Evolutionary conservation across 2,888 invertebrate genomes (phyloP).

Genomic region (Leucophenga montana): DNA sequence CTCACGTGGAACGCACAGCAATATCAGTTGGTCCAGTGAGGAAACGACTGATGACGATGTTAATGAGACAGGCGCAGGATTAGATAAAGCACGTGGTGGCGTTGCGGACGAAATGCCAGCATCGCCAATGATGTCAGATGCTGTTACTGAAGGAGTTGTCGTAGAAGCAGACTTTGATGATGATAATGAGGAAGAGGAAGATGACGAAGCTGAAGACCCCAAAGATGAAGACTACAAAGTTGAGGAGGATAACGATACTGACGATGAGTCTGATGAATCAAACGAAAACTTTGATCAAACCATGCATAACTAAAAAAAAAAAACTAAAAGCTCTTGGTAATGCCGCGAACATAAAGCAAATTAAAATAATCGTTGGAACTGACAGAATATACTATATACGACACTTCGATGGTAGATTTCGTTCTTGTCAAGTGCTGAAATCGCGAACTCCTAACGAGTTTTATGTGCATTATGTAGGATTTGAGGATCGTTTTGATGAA

Average conservation of each 20-base stretch:
- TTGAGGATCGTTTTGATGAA: slow-evolving; percentile 95
- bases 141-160: not conserved
- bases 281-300: too few species aligned
- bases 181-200: slow-evolving; percentile 28
- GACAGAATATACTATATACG: slow-evolving; percentile 71
- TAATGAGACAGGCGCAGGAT: too few species aligned
- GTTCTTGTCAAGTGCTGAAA: slow-evolving; percentile 95
- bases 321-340: slow-evolving; percentile 31
- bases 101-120: not conserved
- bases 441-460: slow-evolving; percentile 82
- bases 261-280: slow-evolving; percentile 15
- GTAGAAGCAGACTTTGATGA: slow-evolving; percentile 29
- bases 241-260: not conserved
- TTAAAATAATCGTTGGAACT: slow-evolving; percentile 64
- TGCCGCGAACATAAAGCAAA: slow-evolving; percentile 25
- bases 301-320: too few species aligned
- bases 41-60: too few species aligned
- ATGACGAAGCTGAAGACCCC: slow-evolving; percentile 18
- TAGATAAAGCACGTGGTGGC: too few species aligned
- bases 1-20: too few species aligned
- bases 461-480: slow-evolving; percentile 97
- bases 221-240: slow-evolving; percentile 20
- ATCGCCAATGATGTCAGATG: not conserved
- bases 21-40: too few species aligned
- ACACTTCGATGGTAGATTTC: slow-evolving; percentile 67